Conservation (phyloP, 2,888 invertebrate species). For the Apamea anceps region DNA sequence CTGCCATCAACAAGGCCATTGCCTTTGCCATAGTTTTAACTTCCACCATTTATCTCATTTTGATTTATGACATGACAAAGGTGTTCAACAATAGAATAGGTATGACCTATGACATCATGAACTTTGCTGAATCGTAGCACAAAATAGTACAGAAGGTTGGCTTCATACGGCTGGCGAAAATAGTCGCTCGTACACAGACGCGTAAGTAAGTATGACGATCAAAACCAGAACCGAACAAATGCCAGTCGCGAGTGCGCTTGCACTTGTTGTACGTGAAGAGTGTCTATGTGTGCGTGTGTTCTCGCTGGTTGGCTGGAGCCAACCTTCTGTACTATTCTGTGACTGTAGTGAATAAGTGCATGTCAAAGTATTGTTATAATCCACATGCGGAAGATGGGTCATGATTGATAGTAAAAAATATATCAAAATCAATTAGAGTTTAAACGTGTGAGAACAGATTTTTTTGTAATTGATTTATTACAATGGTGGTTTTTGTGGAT, state of each 20-base stretch:
- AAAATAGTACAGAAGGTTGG: slow-evolving; percentile 7
- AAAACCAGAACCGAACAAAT: slow-evolving; percentile 36
- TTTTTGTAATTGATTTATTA: slow-evolving; percentile 37
- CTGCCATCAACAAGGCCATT: slow-evolving; percentile 78
- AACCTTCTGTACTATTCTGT: slow-evolving; percentile 14
- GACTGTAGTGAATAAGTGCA: slow-evolving; percentile 68
- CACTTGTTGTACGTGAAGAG: background rate
- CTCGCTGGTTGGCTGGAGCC: background rate
- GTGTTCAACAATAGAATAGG: slow-evolving; percentile 78
- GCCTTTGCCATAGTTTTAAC: slow-evolving; percentile 72
- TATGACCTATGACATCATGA: slow-evolving; percentile 86
- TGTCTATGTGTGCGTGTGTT: background rate
- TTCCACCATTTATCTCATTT: slow-evolving; percentile 72
- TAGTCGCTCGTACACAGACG: too few species aligned
- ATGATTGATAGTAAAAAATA: slow-evolving; percentile 62
- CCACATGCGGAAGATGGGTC: slow-evolving; percentile 74
- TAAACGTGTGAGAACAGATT: slow-evolving; percentile 53
- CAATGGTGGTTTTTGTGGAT: slow-evolving; percentile 37
- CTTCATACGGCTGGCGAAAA: background rate
- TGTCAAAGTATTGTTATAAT: slow-evolving; percentile 75
- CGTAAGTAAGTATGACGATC: background rate
- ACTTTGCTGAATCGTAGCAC: slow-evolving; percentile 65
- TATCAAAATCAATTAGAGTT: slow-evolving; percentile 61
- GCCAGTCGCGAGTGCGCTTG: background rate
- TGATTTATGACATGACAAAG: slow-evolving; percentile 79